phyloP scores from a whole-genome alignment of 1,140 invertebrate genomes.

The Spodoptera frugiperda region DNA sequence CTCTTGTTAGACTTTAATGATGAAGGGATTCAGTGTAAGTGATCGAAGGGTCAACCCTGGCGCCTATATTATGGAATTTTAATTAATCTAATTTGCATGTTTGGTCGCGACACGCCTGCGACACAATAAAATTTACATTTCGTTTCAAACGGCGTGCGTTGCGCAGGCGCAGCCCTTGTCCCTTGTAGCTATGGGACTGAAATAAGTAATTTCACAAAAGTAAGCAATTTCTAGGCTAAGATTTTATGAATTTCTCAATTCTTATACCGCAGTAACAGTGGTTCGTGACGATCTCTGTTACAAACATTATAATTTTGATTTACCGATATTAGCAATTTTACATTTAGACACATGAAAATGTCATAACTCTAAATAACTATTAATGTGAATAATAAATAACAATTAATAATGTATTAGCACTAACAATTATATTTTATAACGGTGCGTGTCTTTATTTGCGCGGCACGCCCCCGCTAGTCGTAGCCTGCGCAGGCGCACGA shows the following conservation, averaged over 20 bases:
- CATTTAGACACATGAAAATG: neutral
- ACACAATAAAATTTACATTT: slow-evolving; percentile 42
- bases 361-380: neutral
- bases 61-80: slow-evolving; percentile 41
- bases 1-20: neutral
- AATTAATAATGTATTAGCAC: slow-evolving; percentile 5
- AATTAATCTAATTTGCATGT: slow-evolving; percentile 55
- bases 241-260: too few species aligned
- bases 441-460: slow-evolving; percentile 29
- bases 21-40: neutral
- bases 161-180: neutral
- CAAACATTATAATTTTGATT: too few species aligned
- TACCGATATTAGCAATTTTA: neutral
- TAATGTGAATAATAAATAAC: neutral
- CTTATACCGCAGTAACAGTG: too few species aligned
- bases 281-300: too few species aligned
- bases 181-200: neutral
- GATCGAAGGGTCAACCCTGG: slow-evolving; percentile 9
- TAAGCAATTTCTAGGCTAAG: too few species aligned
- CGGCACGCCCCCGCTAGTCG: slow-evolving; percentile 11
- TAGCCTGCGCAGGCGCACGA: slow-evolving; percentile 13
- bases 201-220: slow-evolving; percentile 1
- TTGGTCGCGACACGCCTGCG: slow-evolving; percentile 43
- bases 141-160: slow-evolving; percentile 9
- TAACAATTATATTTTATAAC: slow-evolving; percentile 26